These are phyloP conservation scores for Caranx melampygus DNA, from an alignment of 2,113 vertebrate genomes.

Conservation along the genomic window DNA sequence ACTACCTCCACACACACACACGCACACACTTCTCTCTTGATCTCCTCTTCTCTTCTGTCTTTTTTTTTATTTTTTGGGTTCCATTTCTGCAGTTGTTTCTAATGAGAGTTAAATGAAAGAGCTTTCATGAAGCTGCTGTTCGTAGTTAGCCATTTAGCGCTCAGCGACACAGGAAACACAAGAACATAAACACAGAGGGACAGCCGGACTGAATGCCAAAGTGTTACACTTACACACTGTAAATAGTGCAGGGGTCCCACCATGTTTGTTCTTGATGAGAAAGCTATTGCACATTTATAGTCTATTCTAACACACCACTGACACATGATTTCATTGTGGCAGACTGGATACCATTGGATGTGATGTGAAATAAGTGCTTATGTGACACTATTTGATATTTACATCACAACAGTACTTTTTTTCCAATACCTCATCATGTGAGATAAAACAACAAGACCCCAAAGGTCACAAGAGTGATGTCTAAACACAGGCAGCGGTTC, in stretches of 20 bases:
- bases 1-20: slow-evolving; percentile 2
- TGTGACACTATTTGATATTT: background rate
- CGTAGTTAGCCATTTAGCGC: slow-evolving; percentile 47
- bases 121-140: slow-evolving; percentile 31
- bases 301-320: background rate
- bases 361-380: background rate
- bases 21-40: background rate
- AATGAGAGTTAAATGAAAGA: slow-evolving; percentile 47
- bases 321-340: background rate
- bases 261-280: background rate
- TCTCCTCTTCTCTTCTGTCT: slow-evolving; percentile 6
- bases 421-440: background rate
- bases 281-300: background rate
- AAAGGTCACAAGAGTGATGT: background rate
- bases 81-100: slow-evolving; percentile 30
- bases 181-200: background rate
- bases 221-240: background rate
- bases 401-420: background rate
- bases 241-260: background rate
- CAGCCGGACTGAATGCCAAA: background rate
- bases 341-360: background rate
- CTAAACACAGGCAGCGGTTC: background rate
- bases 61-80: background rate
- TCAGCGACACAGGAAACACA: slow-evolving; percentile 10
- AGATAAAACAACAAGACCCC: background rate